Evolutionary conservation across 2,113 vertebrate genomes (phyloP).

Genomic region (Pseudorasbora parva): DNA sequence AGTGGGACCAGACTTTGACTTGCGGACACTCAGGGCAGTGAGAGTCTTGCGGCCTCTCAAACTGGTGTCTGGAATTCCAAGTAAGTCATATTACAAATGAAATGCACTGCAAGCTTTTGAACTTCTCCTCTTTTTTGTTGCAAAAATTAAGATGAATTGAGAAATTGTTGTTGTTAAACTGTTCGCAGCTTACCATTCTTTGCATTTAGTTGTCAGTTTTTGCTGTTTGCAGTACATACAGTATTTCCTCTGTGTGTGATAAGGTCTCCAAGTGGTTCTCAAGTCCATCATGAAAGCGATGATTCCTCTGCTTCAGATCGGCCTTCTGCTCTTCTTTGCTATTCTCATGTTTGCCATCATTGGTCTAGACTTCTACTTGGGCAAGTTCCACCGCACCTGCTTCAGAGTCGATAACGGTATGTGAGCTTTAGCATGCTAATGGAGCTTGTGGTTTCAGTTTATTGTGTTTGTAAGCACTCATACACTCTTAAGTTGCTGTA

Average conservation of each 20-base stretch:
- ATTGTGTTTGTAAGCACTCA: slow-evolving; percentile 16
- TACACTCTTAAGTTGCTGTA: background rate
- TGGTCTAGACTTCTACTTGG: slow-evolving; percentile 97
- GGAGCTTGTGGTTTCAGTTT: background rate
- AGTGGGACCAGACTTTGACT: slow-evolving; percentile 91
- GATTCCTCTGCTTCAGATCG: slow-evolving; percentile 95
- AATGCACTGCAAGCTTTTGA: too few relatives aligned
- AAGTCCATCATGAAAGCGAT: slow-evolving; percentile 99
- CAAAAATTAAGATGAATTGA: background rate
- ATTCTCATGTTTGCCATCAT: slow-evolving; percentile 99
- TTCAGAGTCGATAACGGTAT: slow-evolving; percentile 86
- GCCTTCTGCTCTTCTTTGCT: slow-evolving; percentile 94
- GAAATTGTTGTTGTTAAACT: background rate
- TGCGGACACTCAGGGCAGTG: slow-evolving; percentile 90
- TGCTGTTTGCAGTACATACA: background rate
- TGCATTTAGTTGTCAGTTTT: background rate
- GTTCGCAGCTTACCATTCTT: background rate
- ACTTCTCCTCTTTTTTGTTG: background rate
- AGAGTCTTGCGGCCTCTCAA: slow-evolving; percentile 93
- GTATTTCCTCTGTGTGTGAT: slow-evolving; percentile 6
- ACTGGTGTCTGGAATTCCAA: slow-evolving; percentile 95
- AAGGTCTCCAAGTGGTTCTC: slow-evolving; percentile 95
- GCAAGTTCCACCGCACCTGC: slow-evolving; percentile 93
- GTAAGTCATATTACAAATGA: slow-evolving; percentile 77
- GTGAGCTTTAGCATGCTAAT: slow-evolving; percentile 20